Evolutionary conservation across 2,113 vertebrate species (phyloP).

Genomic region (Grammatotria lemairii): DNA sequence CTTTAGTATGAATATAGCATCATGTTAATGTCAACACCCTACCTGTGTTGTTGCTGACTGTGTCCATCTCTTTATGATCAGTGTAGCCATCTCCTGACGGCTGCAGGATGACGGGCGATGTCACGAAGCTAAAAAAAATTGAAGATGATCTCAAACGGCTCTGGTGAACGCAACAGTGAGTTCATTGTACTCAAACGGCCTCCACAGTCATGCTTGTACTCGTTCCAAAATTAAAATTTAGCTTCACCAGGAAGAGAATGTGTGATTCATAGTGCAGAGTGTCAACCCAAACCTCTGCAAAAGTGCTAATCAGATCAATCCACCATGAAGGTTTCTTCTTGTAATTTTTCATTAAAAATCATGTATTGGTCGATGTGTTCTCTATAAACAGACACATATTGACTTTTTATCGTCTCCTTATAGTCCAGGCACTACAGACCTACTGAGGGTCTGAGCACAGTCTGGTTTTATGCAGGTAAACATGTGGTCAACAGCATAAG

Average conservation of each 20-base stretch:
- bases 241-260: background rate
- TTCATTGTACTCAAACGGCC: background rate
- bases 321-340: background rate
- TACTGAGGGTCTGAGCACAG: background rate
- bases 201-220: background rate
- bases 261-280: background rate
- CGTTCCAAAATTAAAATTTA: background rate
- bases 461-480: background rate
- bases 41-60: background rate
- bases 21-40: background rate
- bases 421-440: background rate
- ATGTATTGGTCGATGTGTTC: background rate
- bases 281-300: background rate
- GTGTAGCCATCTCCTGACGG: background rate
- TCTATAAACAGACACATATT: background rate
- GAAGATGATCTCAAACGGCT: background rate
- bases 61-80: background rate
- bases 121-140: accelerated
- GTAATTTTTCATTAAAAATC: background rate
- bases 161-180: background rate
- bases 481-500: background rate
- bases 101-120: background rate
- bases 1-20: accelerated
- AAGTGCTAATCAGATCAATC: background rate
- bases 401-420: background rate